Evolutionary conservation across 2,888 invertebrate species (phyloP).

Genomic region (Trichacis sp.): DNA sequence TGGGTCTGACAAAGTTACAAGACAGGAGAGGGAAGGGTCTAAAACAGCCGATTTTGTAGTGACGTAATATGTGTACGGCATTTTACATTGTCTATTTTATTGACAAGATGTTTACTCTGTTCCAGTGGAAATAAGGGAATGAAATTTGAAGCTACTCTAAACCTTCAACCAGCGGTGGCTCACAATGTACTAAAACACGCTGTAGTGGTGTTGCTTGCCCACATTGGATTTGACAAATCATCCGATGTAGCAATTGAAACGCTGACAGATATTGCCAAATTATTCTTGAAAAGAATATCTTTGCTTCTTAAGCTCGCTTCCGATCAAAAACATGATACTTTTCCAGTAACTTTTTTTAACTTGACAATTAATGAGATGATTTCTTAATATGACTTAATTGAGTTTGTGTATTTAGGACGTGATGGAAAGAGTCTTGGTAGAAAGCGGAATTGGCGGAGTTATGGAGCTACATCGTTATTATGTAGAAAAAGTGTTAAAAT

Average conservation of each 20-base stretch:
- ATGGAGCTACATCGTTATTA: constrained; percentile 73
- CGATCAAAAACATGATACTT: constrained; percentile 71
- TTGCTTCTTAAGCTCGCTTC: constrained; percentile 70
- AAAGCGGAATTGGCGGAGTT: constrained; percentile 74
- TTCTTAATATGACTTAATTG: too few relatives aligned
- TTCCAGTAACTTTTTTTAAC: constrained; percentile 70
- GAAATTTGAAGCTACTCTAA: constrained; percentile 48
- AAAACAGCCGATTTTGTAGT: too few relatives aligned
- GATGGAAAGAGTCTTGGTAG: constrained; percentile 73
- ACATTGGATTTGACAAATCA: constrained; percentile 72
- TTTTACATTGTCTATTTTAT: constrained; percentile 6
- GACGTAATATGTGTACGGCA: too few relatives aligned
- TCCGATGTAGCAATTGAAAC: constrained; percentile 70
- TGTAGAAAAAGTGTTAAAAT: constrained; percentile 65
- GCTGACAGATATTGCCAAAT: constrained; percentile 69
- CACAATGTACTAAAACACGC: constrained; percentile 68
- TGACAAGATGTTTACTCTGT: background rate
- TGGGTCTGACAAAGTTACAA: too few relatives aligned
- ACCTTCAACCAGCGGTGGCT: constrained; percentile 56
- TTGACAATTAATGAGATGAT: too few relatives aligned
- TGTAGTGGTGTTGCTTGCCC: constrained; percentile 71
- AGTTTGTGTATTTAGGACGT: too few relatives aligned
- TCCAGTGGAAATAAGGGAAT: background rate
- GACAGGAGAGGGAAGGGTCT: too few relatives aligned
- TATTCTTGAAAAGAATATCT: constrained; percentile 70